Percentiles rank a stretch among this genome's conserved stretches.
Conservation (phyloP, 1,140 invertebrate genomes). For the Dendroctonus ponderosae region DNA sequence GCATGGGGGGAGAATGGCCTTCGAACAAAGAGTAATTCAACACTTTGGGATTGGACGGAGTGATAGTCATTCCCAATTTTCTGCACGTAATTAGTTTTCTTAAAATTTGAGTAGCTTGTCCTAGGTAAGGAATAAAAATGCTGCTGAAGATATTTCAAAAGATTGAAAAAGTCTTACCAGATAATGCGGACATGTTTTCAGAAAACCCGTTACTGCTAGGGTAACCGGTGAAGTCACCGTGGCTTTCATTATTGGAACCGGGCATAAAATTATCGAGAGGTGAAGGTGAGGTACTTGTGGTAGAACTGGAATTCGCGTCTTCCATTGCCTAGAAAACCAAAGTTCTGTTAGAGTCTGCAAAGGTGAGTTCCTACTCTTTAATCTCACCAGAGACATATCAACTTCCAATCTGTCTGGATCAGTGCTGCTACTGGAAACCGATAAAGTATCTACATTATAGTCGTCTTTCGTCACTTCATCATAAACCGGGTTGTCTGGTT, state of each 20-base stretch:
- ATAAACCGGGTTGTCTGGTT: slow-evolving; percentile 43
- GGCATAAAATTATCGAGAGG: slow-evolving; percentile 22
- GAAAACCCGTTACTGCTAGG: slow-evolving; percentile 42
- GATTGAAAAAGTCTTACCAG: slow-evolving; percentile 13
- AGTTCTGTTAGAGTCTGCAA: no score
- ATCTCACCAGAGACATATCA: slow-evolving; percentile 49
- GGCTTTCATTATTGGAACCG: slow-evolving; percentile 34
- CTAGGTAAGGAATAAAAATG: slow-evolving; percentile 40
- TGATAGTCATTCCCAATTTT: slow-evolving; percentile 63
- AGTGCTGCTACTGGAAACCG: slow-evolving; percentile 55
- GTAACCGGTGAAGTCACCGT: slow-evolving; percentile 1
- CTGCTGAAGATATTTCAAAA: not conserved
- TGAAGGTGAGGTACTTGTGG: slow-evolving; percentile 43
- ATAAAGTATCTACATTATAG: slow-evolving; percentile 41
- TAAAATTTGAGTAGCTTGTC: slow-evolving; percentile 70
- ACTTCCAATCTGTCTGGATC: slow-evolving; percentile 60
- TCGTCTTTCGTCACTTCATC: slow-evolving; percentile 47
- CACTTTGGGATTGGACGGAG: slow-evolving; percentile 53
- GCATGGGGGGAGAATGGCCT: slow-evolving; percentile 8
- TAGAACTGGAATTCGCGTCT: slow-evolving; percentile 47
- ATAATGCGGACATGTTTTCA: slow-evolving; percentile 32
- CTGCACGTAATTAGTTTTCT: slow-evolving; percentile 71
- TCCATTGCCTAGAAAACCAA: slow-evolving; percentile 40
- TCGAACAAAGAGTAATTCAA: slow-evolving; percentile 35
- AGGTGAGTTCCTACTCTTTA: not conserved